Conservation (phyloP, 2,113 vertebrate species). For the Ammodytes dubius region DNA sequence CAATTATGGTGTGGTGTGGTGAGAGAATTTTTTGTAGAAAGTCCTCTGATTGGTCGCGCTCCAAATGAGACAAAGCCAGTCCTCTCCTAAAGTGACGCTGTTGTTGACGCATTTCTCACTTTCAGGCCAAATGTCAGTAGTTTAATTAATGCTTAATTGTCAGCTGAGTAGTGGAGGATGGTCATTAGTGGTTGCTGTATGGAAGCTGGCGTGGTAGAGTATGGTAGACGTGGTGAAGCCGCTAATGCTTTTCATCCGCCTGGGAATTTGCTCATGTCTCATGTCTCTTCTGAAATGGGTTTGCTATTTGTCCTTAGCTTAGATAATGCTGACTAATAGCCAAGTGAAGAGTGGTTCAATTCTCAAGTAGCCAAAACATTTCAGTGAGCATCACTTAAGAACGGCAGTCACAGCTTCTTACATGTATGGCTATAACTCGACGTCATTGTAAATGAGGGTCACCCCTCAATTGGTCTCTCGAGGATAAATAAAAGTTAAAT, state of each 20-base stretch:
- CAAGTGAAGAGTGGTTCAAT: conserved; percentile 8
- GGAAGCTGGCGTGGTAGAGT: conserved; percentile 43
- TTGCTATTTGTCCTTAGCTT: conserved; percentile 5
- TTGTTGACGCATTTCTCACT: conserved; percentile 66
- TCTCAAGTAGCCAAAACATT: conserved; percentile 23
- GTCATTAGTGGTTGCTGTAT: conserved; percentile 59
- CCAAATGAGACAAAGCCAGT: conserved; percentile 55
- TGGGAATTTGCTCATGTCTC: conserved; percentile 29
- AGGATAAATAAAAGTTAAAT: too few relatives aligned
- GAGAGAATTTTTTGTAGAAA: conserved; percentile 42
- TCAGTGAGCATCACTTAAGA: background rate
- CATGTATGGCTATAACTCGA: too few relatives aligned
- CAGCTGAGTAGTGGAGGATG: conserved; percentile 21
- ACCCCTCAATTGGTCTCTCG: too few relatives aligned
- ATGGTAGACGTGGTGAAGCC: conserved; percentile 21
- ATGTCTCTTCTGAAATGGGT: conserved; percentile 11
- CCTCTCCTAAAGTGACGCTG: conserved; percentile 29
- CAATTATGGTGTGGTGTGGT: conserved; percentile 52
- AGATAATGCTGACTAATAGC: conserved; percentile 9
- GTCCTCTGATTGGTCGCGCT: conserved; percentile 68
- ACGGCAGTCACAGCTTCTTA: conserved; percentile 4
- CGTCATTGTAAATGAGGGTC: too few relatives aligned
- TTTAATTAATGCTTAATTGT: conserved; percentile 74
- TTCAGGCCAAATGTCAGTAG: conserved; percentile 58
- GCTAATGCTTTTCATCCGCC: conserved; percentile 42